These are phyloP conservation scores for Apostichopus californicus DNA, from an alignment of 35 echinoderm and acorn worm genomes.

Conservation along the genomic window DNA sequence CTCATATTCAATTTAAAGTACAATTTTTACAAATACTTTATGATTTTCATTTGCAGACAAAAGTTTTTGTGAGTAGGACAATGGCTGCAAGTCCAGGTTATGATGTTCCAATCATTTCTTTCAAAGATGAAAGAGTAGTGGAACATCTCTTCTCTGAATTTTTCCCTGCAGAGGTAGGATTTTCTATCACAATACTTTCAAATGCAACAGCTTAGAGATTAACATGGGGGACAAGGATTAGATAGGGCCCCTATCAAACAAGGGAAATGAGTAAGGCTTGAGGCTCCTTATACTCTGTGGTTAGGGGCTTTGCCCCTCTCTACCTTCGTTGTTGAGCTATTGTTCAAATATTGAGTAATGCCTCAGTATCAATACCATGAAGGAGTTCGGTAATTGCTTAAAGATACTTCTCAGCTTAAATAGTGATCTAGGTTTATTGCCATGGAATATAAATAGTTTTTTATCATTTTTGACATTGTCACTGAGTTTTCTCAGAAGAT, in stretches of 20 bases:
- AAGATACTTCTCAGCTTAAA: no score
- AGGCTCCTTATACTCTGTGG: neutral
- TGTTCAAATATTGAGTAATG: neutral
- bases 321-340: neutral
- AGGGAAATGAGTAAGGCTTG: neutral
- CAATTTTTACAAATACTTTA: no score
- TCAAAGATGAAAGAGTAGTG: neutral
- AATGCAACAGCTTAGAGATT: neutral
- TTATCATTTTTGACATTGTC: no score
- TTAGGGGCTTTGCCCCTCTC: neutral
- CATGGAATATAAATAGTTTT: no score
- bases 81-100: neutral
- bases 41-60: no score
- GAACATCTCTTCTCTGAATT: neutral
- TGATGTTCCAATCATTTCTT: neutral
- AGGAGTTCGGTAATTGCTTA: no score
- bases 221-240: neutral
- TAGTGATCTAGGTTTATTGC: no score
- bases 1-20: no score
- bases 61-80: no score
- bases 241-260: neutral
- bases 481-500: no score
- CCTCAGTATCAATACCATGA: no score
- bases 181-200: no score
- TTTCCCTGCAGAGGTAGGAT: neutral